These are phyloP conservation scores for Sympetrum striolatum DNA, from an alignment of 2,888 invertebrate species.

Conservation along the genomic window DNA sequence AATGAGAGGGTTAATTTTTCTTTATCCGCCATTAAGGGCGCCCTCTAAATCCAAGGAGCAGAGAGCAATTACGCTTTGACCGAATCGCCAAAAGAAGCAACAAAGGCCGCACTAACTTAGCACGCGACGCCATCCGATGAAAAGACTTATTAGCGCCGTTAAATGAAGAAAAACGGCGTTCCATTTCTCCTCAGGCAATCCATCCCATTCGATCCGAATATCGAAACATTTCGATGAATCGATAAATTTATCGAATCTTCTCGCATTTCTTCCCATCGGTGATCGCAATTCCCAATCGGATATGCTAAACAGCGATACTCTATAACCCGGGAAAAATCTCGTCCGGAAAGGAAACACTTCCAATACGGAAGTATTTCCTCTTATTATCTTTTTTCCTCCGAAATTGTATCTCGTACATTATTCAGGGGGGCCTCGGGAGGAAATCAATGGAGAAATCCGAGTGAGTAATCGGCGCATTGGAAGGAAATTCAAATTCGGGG, in stretches of 20 bases:
- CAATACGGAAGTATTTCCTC: not conserved
- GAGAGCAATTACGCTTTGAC: no score
- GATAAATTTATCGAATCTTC: not conserved
- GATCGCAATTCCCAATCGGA: not conserved
- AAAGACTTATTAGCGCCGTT: no score
- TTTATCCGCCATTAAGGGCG: no score
- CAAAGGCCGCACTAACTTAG: no score
- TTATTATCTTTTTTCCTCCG: not conserved
- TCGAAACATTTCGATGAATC: no score
- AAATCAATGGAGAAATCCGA: slow-evolving; percentile 24
- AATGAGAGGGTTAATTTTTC: no score
- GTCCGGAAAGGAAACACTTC: not conserved
- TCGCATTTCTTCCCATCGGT: not conserved
- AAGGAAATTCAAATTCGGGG: slow-evolving; percentile 32
- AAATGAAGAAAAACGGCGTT: no score
- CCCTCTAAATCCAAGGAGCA: no score
- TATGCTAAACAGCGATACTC: not conserved
- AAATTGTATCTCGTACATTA: slow-evolving; percentile 22
- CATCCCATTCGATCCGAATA: no score
- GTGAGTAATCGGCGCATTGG: slow-evolving; percentile 37
- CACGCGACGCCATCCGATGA: no score
- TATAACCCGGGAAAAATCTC: not conserved
- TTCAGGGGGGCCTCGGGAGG: not conserved
- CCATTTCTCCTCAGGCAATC: no score
- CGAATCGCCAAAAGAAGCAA: no score